Conservation (phyloP, 2,113 vertebrate species). For the Clarias gariepinus region DNA sequence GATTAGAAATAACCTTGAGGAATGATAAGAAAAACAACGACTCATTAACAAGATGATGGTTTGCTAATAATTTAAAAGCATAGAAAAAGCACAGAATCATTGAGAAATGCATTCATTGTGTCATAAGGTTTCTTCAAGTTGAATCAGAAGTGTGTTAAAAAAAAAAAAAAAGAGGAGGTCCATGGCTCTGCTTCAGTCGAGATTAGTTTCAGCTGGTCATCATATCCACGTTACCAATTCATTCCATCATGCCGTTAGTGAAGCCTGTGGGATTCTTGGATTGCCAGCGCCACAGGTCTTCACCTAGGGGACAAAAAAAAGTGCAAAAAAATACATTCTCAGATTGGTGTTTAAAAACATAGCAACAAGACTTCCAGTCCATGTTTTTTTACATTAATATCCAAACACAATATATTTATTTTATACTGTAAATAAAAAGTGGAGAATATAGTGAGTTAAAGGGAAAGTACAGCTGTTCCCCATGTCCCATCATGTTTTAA, state of each 20-base stretch:
- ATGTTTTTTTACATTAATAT: background rate
- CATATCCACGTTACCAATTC: constrained; percentile 4
- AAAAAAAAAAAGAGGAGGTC: constrained; percentile 43
- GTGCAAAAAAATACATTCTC: background rate
- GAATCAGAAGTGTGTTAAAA: constrained; percentile 12
- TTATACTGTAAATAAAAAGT: background rate
- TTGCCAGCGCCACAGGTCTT: constrained; percentile 97
- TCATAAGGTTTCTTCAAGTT: constrained; percentile 46
- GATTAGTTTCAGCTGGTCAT: constrained; percentile 12
- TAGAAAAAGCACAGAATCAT: background rate
- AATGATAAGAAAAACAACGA: background rate
- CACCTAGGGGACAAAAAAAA: constrained; percentile 70
- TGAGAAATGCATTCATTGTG: constrained; percentile 24
- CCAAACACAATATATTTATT: background rate
- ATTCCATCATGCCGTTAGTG: constrained; percentile 61
- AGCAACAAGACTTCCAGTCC: background rate
- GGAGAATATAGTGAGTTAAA: background rate
- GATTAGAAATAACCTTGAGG: constrained; percentile 1
- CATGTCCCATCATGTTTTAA: background rate
- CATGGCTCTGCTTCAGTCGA: constrained; percentile 52
- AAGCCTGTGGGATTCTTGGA: constrained; percentile 89
- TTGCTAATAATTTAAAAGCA: constrained; percentile 2
- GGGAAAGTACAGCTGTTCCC: background rate
- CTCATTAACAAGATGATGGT: background rate
- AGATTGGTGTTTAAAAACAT: background rate